Percentiles rank a stretch among this genome's conserved stretches.
Conservation (phyloP, 2,888 invertebrate species). For the Ochlodes sylvanus region DNA sequence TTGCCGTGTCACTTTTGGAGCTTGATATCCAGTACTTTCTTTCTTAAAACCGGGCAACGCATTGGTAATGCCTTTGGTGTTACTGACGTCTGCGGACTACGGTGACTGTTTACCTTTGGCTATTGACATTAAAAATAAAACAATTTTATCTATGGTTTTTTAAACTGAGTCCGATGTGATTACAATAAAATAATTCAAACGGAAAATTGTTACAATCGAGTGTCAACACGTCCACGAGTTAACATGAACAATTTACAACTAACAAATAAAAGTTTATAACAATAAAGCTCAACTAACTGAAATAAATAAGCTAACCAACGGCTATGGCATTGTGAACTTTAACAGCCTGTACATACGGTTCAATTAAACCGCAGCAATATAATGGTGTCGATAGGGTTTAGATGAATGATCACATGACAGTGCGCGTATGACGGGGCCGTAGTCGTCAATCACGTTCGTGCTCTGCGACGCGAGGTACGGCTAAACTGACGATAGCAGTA, state of each 20-base stretch:
- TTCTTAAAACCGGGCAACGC: no score
- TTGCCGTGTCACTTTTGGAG: no score
- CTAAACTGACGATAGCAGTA: slow-evolving; percentile 17
- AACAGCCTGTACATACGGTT: neutral
- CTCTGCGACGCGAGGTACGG: slow-evolving; percentile 3
- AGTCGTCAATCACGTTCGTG: slow-evolving; percentile 17
- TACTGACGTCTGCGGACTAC: no score
- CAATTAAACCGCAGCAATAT: neutral
- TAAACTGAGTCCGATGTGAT: neutral
- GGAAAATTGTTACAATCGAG: slow-evolving; percentile 32
- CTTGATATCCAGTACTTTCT: no score
- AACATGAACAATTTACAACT: slow-evolving; percentile 25
- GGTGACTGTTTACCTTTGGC: no score
- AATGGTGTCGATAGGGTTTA: slow-evolving; percentile 10
- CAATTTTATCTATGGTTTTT: neutral
- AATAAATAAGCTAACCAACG: neutral
- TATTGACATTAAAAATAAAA: no score
- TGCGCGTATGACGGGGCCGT: slow-evolving; percentile 6
- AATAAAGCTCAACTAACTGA: neutral
- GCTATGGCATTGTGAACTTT: neutral
- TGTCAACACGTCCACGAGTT: slow-evolving; percentile 42
- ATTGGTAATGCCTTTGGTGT: no score
- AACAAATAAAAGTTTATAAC: neutral
- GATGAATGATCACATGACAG: slow-evolving; percentile 23
- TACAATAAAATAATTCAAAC: slow-evolving; percentile 1